These are phyloP conservation scores for Chloromyia formosa DNA, from an alignment of 2,888 invertebrate species.

Conservation along the genomic window DNA sequence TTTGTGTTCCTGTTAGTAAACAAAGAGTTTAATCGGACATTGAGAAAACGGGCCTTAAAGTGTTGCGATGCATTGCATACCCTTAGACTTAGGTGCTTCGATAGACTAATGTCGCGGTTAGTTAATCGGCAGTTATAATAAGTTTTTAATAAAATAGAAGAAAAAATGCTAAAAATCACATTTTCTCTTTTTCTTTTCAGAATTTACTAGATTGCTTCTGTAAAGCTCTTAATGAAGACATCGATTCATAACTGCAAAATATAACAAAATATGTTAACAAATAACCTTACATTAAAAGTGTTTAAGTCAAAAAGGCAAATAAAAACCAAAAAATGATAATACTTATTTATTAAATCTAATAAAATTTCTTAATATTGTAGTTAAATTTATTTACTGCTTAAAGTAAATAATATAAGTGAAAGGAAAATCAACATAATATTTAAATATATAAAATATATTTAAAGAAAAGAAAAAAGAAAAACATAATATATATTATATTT, in stretches of 20 bases:
- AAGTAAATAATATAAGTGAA: conserved; percentile 34
- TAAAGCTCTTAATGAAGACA: conserved; percentile 48
- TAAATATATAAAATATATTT: too few species aligned
- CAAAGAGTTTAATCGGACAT: too few species aligned
- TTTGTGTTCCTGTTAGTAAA: too few species aligned
- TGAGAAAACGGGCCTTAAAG: too few species aligned
- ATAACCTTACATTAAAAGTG: conserved; percentile 53
- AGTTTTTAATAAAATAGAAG: too few species aligned
- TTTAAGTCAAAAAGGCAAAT: conserved; percentile 51
- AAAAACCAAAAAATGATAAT: conserved; percentile 40
- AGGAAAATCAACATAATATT: conserved; percentile 11
- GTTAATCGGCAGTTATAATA: too few species aligned
- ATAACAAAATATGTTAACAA: conserved; percentile 52
- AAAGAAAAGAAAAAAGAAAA: too few species aligned
- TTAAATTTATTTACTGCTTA: conserved; percentile 34
- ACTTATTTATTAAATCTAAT: conserved; percentile 39
- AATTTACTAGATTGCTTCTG: conserved; percentile 53
- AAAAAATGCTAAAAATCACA: too few species aligned
- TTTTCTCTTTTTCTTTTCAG: conserved; percentile 49
- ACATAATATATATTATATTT: background rate
- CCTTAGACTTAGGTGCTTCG: too few species aligned
- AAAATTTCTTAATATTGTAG: conserved; percentile 18
- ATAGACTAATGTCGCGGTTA: too few species aligned
- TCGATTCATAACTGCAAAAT: conserved; percentile 44
- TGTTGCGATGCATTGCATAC: too few species aligned